Conservation (phyloP, 1,140 invertebrate genomes). For the Euura lappo region DNA sequence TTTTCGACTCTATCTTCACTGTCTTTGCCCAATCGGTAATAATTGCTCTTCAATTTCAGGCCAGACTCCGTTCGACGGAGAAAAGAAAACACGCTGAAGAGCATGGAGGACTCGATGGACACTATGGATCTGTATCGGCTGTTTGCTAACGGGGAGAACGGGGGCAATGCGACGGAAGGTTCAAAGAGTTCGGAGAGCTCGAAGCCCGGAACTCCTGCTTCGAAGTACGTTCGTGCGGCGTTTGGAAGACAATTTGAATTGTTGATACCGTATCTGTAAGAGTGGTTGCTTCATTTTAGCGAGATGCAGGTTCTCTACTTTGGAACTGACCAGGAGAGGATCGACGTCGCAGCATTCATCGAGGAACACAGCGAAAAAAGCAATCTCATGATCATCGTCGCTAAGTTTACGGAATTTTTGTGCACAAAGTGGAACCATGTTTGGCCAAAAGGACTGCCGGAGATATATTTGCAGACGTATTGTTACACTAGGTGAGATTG, state of each 20-base stretch:
- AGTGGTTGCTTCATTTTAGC: slow-evolving; percentile 16
- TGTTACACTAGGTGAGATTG: slow-evolving; percentile 55
- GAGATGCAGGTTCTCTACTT: slow-evolving; percentile 64
- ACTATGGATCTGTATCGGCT: slow-evolving; percentile 69
- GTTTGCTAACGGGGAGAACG: slow-evolving; percentile 65
- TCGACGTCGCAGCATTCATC: slow-evolving; percentile 71
- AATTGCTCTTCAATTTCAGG: slow-evolving; percentile 22
- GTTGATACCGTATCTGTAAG: not conserved
- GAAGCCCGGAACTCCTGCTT: slow-evolving; percentile 46
- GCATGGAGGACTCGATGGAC: slow-evolving; percentile 66
- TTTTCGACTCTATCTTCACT: too few relatives aligned
- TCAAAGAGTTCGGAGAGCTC: slow-evolving; percentile 51
- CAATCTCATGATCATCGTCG: slow-evolving; percentile 70
- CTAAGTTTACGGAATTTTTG: slow-evolving; percentile 65
- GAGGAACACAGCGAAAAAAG: slow-evolving; percentile 58
- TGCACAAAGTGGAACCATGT: slow-evolving; percentile 65
- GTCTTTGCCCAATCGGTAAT: not conserved
- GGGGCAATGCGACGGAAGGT: slow-evolving; percentile 36
- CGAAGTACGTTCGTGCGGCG: slow-evolving; percentile 20
- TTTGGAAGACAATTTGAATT: too few relatives aligned
- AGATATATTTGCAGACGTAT: slow-evolving; percentile 68
- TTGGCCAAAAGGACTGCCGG: slow-evolving; percentile 69
- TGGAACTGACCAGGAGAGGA: slow-evolving; percentile 67
- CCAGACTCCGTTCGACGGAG: slow-evolving; percentile 47
- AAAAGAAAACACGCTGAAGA: slow-evolving; percentile 55